These are phyloP conservation scores for Morphnarchus princeps DNA, from an alignment of 2,113 vertebrate species.

Conservation along the genomic window DNA sequence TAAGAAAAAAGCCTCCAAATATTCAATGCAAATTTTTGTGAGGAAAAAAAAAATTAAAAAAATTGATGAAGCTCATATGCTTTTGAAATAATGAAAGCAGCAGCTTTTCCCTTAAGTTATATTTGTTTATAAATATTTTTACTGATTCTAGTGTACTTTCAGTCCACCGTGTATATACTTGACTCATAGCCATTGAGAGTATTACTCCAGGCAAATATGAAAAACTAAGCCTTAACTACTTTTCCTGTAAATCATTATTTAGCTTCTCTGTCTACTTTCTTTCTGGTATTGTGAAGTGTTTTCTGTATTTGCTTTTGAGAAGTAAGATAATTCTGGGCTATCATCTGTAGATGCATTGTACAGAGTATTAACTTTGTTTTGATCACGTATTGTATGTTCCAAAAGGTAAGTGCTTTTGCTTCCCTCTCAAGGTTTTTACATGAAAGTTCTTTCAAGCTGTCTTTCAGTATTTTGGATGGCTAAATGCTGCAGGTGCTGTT, in stretches of 20 bases:
- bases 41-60: neutral
- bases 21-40: neutral
- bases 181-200: neutral
- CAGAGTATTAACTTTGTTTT: neutral
- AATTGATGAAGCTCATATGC: neutral
- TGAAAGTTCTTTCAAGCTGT: neutral
- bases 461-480: neutral
- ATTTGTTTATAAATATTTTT: neutral
- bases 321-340: neutral
- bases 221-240: neutral
- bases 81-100: neutral
- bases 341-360: neutral
- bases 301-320: neutral
- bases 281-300: neutral
- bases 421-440: neutral
- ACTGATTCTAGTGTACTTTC: neutral
- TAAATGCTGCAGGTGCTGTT: neutral
- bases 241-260: neutral
- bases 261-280: neutral
- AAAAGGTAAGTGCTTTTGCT: neutral
- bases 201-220: neutral
- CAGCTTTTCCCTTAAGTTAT: neutral
- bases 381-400: neutral
- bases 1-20: neutral
- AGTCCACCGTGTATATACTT: neutral